Evolutionary conservation across 2,797 vertebrate genomes (phyloP).

Genomic region (Etheostoma perlongum): DNA sequence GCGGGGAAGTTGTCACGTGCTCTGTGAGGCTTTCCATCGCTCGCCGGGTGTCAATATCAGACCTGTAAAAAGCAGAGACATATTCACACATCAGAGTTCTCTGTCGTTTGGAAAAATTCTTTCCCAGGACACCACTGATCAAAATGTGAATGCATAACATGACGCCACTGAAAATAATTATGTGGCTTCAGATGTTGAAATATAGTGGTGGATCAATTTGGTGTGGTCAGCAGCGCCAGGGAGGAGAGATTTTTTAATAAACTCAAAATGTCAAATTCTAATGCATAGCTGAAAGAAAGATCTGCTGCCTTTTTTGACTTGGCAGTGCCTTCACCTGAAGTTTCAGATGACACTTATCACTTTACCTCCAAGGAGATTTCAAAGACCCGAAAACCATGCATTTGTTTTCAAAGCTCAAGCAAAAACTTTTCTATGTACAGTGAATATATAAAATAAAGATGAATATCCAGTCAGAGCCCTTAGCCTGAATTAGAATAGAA

Average conservation of each 20-base stretch:
- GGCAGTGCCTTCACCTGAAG: not conserved
- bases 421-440: constrained; percentile 22
- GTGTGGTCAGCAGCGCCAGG: constrained; percentile 41
- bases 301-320: constrained; percentile 42
- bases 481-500: not conserved
- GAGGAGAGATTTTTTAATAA: constrained; percentile 56
- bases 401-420: constrained; percentile 33
- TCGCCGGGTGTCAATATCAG: constrained; percentile 90
- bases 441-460: constrained; percentile 22
- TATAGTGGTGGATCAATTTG: constrained; percentile 39
- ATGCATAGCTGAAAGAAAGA: constrained; percentile 32
- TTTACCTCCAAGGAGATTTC: constrained; percentile 39
- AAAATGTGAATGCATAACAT: constrained; percentile 51
- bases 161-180: constrained; percentile 40
- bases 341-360: constrained; percentile 23
- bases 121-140: constrained; percentile 40
- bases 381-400: constrained; percentile 19
- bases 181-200: constrained; percentile 43
- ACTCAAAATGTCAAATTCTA: constrained; percentile 67
- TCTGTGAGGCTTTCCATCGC: constrained; percentile 88
- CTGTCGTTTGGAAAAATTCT: constrained; percentile 24
- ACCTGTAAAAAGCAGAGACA: constrained; percentile 78
- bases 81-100: constrained; percentile 35
- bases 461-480: constrained; percentile 1
- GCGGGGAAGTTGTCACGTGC: constrained; percentile 84